phyloP scores from a whole-genome alignment of 2,113 vertebrate genomes.

The Neofelis nebulosa region DNA sequence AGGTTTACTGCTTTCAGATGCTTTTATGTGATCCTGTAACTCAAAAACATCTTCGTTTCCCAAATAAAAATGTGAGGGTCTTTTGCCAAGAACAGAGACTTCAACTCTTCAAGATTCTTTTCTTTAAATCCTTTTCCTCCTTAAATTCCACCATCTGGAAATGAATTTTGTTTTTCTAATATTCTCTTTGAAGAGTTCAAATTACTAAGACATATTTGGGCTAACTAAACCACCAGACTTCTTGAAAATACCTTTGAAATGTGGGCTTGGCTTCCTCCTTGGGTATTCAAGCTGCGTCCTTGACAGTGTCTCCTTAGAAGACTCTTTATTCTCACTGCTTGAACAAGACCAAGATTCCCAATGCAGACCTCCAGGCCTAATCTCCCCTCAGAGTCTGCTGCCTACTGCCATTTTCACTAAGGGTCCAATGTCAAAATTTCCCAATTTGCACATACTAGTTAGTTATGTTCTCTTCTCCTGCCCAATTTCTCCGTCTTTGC shows the following conservation, averaged over 20 bases:
- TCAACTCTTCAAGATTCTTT: conserved; percentile 36
- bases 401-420: neutral
- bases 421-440: neutral
- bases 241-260: conserved; percentile 53
- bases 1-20: conserved; percentile 60
- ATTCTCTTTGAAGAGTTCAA: conserved; percentile 65
- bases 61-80: conserved; percentile 35
- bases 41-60: conserved; percentile 55
- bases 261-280: conserved; percentile 1
- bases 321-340: neutral
- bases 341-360: neutral
- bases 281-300: neutral
- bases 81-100: conserved; percentile 47
- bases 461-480: neutral
- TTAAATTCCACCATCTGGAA: conserved; percentile 72
- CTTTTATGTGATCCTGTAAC: conserved; percentile 48
- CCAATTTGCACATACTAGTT: neutral
- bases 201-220: conserved; percentile 59
- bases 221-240: conserved; percentile 51
- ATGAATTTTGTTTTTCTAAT: conserved; percentile 66
- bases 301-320: neutral
- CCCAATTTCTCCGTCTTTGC: neutral
- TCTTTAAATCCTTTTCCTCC: conserved; percentile 37
- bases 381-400: neutral
- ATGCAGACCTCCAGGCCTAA: neutral